Base-by-base conservation (phyloP, 2,113 vertebrate species). In the Channa argus region DNA sequence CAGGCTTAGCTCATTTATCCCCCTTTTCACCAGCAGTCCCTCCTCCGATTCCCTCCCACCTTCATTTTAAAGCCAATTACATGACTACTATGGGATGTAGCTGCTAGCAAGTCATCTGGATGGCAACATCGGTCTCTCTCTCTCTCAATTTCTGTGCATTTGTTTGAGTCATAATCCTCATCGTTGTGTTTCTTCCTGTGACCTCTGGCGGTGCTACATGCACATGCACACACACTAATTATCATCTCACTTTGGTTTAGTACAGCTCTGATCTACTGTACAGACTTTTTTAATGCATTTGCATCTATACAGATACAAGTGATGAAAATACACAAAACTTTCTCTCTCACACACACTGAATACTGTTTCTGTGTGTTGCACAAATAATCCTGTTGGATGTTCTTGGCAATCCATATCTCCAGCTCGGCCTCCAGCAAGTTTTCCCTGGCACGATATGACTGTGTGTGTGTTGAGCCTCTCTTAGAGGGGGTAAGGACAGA, bases 21-120 rank as follows among this genome's bases (percentile, higher is more conserved):
- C 79, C 41, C 43, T 83, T 85, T 84, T 87, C 85, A 74, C 53
- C 36, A 56, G 43, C 3, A 2, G 62, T 63, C 55, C 41, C 69
- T 71, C 71, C 78, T 67, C 65, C 50, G 7, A 44, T 46, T 52
- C 79, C 60, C 67, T 36, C 52, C 69, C 69, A 38, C 44, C 69
- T 56, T 65, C 60, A 74, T 71, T 80, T 85, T 72, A 83, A 91
- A 91, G 83, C 76, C 87, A 89, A 89, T 91, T 87, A 89, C 79
- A 63, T 9, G 14, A 74, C 72, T 69, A 85, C 82, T 80, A 83
- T 49, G 77, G 65, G 87, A 86, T 83, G 71, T 62, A 70, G 77
- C 74, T 77, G 86, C 88, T 75, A 71, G 87, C 71, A 73, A 86
- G 81, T 72, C 88, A 85, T 92, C 77, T 58, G 90, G 83, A 91